phyloP scores from a whole-genome alignment of 2,888 invertebrate species.

The Yponomeuta cagnagella region DNA sequence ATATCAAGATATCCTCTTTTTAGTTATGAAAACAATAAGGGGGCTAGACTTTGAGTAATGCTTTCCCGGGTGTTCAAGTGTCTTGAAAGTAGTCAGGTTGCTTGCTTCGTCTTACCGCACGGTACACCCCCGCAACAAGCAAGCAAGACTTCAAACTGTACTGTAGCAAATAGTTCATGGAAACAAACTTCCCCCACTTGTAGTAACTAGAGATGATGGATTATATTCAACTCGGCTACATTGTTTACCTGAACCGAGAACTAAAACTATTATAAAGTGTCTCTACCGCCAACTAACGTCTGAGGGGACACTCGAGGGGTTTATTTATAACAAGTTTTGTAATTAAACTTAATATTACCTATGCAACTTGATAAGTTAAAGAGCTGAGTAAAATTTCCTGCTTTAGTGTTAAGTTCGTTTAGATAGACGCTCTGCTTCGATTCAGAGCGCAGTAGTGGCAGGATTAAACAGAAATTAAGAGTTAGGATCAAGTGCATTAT shows the following conservation, averaged over 20 bases:
- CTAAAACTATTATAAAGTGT: slow-evolving; percentile 14
- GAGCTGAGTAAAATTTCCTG: not conserved
- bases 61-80: not conserved
- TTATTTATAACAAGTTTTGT: slow-evolving; percentile 1
- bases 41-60: not conserved
- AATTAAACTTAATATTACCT: not conserved
- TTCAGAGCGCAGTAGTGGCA: not conserved
- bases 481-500: not conserved
- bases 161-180: slow-evolving; percentile 4
- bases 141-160: slow-evolving; percentile 1
- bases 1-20: not conserved
- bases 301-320: not conserved
- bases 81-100: not conserved
- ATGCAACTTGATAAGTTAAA: not conserved
- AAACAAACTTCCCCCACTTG: slow-evolving; percentile 25
- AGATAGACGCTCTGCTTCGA: not conserved
- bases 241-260: slow-evolving; percentile 18
- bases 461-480: slow-evolving; percentile 2
- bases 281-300: slow-evolving; percentile 5
- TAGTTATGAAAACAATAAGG: not conserved
- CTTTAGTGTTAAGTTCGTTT: not conserved
- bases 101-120: not conserved
- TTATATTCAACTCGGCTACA: slow-evolving; percentile 39
- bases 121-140: not conserved
- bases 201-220: slow-evolving; percentile 38